Base-by-base conservation (phyloP, 2,888 invertebrate species). In the Ecdyonurus torrentis region DNA sequence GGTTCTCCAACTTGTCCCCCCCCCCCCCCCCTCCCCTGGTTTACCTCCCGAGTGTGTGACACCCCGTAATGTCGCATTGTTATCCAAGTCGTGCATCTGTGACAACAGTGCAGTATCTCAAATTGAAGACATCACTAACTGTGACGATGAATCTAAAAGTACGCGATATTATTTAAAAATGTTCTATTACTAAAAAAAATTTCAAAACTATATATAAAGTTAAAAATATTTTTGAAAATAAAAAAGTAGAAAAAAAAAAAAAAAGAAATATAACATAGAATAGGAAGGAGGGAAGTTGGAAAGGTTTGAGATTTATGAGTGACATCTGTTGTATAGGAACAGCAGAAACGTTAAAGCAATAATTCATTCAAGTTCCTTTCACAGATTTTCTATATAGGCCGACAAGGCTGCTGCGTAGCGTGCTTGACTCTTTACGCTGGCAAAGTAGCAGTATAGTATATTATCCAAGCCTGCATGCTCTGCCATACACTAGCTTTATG, bases 281-380 rank as follows among this genome's bases (percentile, higher is more conserved):
- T n/a, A n/a, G n/a, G 37, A n/a, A 22, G 55, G 55, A 55, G 55
- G 55, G 55, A 55, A 55, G 55, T 55, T 55, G 55, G 55, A 55
- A 55, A 55, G 55, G 55, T 55, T 55, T 55, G 55, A 55, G 55
- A 55, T 55, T 55, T 55, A 55, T 55, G 55, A 55, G 55, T 55
- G 55, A 55, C 55, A 55, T 55, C 19, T 55, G 55, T 55, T 55
- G 55, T 55, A 55, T 55, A 55, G 55, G 55, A 55, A 55, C 55
- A 55, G 55, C 22, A 22, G 55, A 55, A 55, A 55, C 55, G 55
- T 55, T 55, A 55, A 55, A 22, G 55, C 55, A 55, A 55, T 55
- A 55, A 55, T 55, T 55, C 55, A 55, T 55, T 55, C 55, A 55
- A 55, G 55, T 55, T 55, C 55, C 55, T 55, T 55, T 55, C 55